phyloP scores from a whole-genome alignment of 2,797 vertebrate species.

The Neostethus bicornis region DNA sequence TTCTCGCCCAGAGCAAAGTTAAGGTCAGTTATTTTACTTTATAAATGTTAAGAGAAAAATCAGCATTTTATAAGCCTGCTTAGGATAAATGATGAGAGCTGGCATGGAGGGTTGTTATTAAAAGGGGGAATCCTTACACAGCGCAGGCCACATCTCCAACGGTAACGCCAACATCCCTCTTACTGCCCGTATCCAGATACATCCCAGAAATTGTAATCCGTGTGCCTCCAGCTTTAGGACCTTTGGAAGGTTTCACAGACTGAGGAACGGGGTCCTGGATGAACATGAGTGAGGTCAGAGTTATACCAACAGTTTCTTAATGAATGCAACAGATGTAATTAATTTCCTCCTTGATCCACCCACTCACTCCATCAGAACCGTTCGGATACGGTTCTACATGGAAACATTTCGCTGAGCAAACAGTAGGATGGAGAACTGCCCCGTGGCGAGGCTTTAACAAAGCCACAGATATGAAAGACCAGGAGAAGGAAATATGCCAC shows the following conservation, averaged over 20 bases:
- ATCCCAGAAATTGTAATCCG: conserved; percentile 86
- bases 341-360: conserved; percentile 22
- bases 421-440: conserved; percentile 62
- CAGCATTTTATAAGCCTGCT: conserved; percentile 50
- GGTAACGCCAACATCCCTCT: conserved; percentile 84
- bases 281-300: not conserved
- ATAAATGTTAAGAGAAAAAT: conserved; percentile 30
- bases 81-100: no score
- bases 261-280: conserved; percentile 84
- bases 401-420: conserved; percentile 74
- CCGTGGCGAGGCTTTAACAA: conserved; percentile 65
- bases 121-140: conserved; percentile 83
- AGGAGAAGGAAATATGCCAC: conserved; percentile 64
- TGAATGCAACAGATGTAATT: conserved; percentile 22
- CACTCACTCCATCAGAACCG: conserved; percentile 23
- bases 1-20: conserved; percentile 42
- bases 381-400: not conserved
- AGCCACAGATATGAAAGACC: conserved; percentile 65
- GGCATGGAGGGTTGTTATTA: conserved; percentile 46
- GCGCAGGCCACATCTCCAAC: conserved; percentile 83
- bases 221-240: conserved; percentile 88
- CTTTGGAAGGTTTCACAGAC: conserved; percentile 69
- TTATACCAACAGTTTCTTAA: conserved; percentile 11
- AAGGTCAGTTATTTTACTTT: conserved; percentile 46
- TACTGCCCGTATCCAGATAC: conserved; percentile 87